Evolutionary conservation across 2,888 invertebrate species (phyloP).

Genomic region (Dolomedes plantarius): DNA sequence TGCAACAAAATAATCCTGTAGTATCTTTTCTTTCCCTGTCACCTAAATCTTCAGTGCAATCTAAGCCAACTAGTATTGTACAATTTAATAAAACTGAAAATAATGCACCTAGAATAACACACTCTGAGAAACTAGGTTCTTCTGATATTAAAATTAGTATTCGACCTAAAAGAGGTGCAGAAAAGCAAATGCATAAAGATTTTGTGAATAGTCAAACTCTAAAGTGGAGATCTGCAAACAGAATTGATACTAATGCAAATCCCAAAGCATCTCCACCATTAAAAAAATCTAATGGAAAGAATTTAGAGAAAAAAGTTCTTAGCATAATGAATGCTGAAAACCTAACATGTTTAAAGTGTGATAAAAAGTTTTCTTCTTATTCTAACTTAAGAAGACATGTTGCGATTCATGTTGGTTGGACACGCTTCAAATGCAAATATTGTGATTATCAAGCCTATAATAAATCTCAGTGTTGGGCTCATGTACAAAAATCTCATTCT

Average conservation of each 20-base stretch:
- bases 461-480: conserved; percentile 62
- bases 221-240: conserved; percentile 65
- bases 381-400: conserved; percentile 85
- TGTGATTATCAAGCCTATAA: conserved; percentile 78
- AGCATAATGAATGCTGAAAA: conserved; percentile 75
- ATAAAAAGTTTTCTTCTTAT: conserved; percentile 72
- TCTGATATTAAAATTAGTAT: conserved; percentile 35
- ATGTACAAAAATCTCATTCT: conserved; percentile 60
- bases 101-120: not conserved
- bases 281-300: conserved; percentile 36
- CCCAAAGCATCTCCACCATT: not conserved
- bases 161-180: conserved; percentile 72
- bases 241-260: conserved; percentile 27
- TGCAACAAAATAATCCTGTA: not conserved
- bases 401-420: conserved; percentile 84
- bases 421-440: conserved; percentile 85
- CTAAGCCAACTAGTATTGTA: not conserved
- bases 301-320: conserved; percentile 73
- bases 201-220: conserved; percentile 71
- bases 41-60: not conserved
- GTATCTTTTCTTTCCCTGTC: conserved; percentile 48
- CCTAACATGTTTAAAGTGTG: conserved; percentile 76
- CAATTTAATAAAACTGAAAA: not conserved
- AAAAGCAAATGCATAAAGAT: conserved; percentile 72
- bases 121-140: not conserved